Evolutionary conservation across 2,113 vertebrate species (phyloP).

Genomic region (Calyptommatus sinebrachiatus): DNA sequence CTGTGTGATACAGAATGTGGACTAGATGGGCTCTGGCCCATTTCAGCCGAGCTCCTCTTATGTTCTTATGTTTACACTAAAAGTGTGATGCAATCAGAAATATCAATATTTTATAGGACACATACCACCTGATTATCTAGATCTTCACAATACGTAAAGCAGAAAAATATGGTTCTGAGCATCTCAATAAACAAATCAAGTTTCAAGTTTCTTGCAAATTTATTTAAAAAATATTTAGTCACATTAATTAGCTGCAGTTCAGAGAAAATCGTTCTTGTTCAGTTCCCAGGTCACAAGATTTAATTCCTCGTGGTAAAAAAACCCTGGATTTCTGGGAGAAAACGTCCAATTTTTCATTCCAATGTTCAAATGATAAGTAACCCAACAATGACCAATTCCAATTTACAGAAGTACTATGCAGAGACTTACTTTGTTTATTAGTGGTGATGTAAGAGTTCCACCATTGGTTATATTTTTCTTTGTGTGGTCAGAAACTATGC

Average conservation of each 20-base stretch:
- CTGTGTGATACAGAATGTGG: too few species aligned
- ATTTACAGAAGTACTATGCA: too few species aligned
- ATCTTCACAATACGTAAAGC: background rate
- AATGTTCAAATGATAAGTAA: background rate
- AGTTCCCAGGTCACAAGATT: background rate
- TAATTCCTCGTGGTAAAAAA: background rate
- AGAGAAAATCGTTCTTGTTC: background rate
- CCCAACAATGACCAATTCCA: background rate
- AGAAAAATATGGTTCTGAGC: too few species aligned
- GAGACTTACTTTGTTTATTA: conserved; percentile 72
- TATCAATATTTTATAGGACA: background rate
- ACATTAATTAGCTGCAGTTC: background rate
- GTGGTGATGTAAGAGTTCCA: conserved; percentile 62
- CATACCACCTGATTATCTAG: background rate
- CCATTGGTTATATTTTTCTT: conserved; percentile 73
- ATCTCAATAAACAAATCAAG: background rate
- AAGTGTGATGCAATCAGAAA: background rate
- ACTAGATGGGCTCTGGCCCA: too few species aligned
- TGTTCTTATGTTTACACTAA: too few species aligned
- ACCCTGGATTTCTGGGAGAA: background rate
- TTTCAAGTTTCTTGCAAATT: background rate
- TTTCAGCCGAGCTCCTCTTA: too few species aligned
- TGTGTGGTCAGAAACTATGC: conserved; percentile 56
- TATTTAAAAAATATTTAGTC: too few species aligned
- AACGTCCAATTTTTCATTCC: background rate